phyloP scores from a whole-genome alignment of 2,888 invertebrate genomes.

The Magallana nippona region DNA sequence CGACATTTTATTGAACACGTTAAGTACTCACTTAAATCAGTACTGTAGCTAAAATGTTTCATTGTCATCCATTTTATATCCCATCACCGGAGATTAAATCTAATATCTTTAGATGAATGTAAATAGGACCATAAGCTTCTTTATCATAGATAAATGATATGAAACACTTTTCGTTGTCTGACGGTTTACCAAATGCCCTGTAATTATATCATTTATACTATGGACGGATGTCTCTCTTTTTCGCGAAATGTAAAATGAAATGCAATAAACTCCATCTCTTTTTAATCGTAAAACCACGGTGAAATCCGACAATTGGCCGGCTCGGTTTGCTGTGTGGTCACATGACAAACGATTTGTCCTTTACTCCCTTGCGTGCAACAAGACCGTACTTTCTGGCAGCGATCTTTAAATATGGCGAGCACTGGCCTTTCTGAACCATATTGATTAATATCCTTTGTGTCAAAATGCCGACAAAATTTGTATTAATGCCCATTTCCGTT shows the following conservation, averaged over 20 bases:
- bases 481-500: not conserved
- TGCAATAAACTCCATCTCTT: slow-evolving; percentile 9
- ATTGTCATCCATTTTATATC: not conserved
- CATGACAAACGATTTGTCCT: not conserved
- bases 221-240: not conserved
- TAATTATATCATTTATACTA: slow-evolving; percentile 25
- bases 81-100: slow-evolving; percentile 28
- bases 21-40: not conserved
- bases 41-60: not conserved
- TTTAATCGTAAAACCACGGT: not conserved
- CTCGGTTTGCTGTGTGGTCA: not conserved
- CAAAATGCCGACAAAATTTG: not conserved
- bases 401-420: not conserved
- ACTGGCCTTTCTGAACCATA: slow-evolving; percentile 8
- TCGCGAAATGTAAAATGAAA: not conserved
- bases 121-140: not conserved
- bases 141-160: slow-evolving; percentile 11
- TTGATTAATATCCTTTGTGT: slow-evolving; percentile 14
- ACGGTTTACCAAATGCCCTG: not conserved
- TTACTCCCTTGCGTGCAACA: not conserved
- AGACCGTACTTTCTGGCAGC: not conserved
- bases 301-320: slow-evolving; percentile 2
- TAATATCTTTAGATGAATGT: not conserved
- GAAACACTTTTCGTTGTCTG: not conserved
- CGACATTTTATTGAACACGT: not conserved